Conservation (phyloP, 2,888 invertebrate genomes). For the Platynereis dumerilii region DNA sequence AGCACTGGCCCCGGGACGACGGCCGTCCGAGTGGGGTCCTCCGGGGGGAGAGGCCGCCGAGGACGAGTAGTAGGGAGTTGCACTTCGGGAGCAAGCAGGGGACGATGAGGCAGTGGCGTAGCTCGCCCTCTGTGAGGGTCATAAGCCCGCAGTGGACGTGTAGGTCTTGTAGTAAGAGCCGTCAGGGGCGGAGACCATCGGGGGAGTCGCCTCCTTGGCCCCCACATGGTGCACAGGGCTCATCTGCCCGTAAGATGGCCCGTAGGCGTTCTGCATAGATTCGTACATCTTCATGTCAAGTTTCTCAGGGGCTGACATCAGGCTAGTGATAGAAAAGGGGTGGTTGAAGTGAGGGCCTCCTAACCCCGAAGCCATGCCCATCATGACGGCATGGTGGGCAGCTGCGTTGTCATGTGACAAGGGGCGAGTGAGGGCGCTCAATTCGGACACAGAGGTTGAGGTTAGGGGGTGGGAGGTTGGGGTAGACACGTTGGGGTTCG, state of each 20-base stretch:
- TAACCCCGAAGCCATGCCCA: conserved; percentile 5
- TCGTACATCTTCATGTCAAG: conserved; percentile 91
- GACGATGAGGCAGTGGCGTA: not conserved
- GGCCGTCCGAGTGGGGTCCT: too few species aligned
- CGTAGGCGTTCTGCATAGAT: conserved; percentile 50
- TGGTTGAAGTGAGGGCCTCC: conserved; percentile 68
- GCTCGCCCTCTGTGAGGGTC: conserved; percentile 11
- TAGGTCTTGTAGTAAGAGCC: conserved; percentile 28
- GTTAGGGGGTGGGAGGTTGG: conserved; percentile 9
- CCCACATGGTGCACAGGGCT: conserved; percentile 18
- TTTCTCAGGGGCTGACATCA: conserved; percentile 78
- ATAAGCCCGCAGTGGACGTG: conserved; percentile 26
- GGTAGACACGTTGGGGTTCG: conserved; percentile 16
- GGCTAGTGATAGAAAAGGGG: conserved; percentile 92
- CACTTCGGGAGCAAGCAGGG: not conserved
- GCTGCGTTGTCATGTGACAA: conserved; percentile 19
- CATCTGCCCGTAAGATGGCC: conserved; percentile 28
- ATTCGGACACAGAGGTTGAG: conserved; percentile 9
- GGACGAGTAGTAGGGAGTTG: not conserved
- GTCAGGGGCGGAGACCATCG: conserved; percentile 17
- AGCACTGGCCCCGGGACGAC: too few species aligned
- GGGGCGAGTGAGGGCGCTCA: conserved; percentile 19
- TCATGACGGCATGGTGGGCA: conserved; percentile 23
- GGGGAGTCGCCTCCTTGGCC: conserved; percentile 13
- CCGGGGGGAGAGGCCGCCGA: too few species aligned